Base-by-base conservation (phyloP, 2,797 vertebrate species). In the Gymnoscopelus braueri region DNA sequence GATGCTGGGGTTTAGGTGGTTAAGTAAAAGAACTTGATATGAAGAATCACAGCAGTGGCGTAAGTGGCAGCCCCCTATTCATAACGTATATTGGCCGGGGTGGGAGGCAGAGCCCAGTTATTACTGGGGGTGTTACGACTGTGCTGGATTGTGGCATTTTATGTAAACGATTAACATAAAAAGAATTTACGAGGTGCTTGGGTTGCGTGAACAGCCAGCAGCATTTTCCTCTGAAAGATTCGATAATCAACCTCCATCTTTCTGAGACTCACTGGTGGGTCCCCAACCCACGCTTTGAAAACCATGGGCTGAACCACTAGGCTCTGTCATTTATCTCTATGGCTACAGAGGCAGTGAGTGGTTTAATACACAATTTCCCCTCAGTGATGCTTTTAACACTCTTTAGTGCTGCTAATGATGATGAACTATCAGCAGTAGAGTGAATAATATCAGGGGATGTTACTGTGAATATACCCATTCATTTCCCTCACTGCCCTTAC, bases 381-480 rank as follows among this genome's bases (percentile, higher is more conserved):
- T 67, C 52, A 73, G 69, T 63, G 24, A 49, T 10, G 4, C 63
- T 72, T 67, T 63, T 74, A 75, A 70, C 58, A 62, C 69, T 75
- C 13, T 72, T 87, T 78, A 80, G 64, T 47, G 3, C 14, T 62
- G 69, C 79, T 88, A 87, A 91, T 84, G 82, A 85, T 88, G 85
- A 90, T 87, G 70, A 87, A 88, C 71, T 50, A 71, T 66, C 74
- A 83, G 72, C 69, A 77, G 71, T 77, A 65, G 71, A 65, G 72
- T 78, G 83, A 81, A 77, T 84, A 83, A 86, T 87, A 90, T 79
- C 67, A 62, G 63, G 69, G 75, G 77, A 82, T 84, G 74, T 75
- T 67, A 61, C 69, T 85, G 71, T 80, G 73, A 79, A 87, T 85
- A 83, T 58, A 72, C 29, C 55, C 67, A 83, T 90, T 86, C 74